Evolutionary conservation across 2,888 invertebrate species (phyloP).

Genomic region (Peribatodes rhomboidaria): DNA sequence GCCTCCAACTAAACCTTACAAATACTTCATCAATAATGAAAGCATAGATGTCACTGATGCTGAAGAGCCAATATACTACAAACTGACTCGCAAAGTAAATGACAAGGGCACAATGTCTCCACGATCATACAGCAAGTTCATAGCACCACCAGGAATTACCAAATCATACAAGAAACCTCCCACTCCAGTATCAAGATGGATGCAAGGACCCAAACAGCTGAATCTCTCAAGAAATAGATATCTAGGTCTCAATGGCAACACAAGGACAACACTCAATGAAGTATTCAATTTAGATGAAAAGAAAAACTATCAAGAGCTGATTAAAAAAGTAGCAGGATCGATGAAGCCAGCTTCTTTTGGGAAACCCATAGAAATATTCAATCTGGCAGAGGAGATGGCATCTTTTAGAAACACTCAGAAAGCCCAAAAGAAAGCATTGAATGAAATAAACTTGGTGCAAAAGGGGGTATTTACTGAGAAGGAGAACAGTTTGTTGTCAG

Average conservation of each 20-base stretch:
- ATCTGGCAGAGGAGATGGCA: conserved; percentile 71
- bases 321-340: conserved; percentile 71
- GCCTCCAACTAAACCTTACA: conserved; percentile 65
- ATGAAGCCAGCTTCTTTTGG: conserved; percentile 59
- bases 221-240: conserved; percentile 68
- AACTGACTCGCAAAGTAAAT: conserved; percentile 62
- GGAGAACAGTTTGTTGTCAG: conserved; percentile 63
- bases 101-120: conserved; percentile 66
- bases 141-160: conserved; percentile 71
- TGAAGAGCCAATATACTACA: conserved; percentile 65
- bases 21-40: conserved; percentile 62
- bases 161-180: conserved; percentile 72
- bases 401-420: conserved; percentile 69
- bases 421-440: conserved; percentile 69
- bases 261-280: conserved; percentile 75
- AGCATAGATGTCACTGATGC: conserved; percentile 53
- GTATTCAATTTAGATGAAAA: conserved; percentile 87
- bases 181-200: conserved; percentile 69
- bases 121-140: conserved; percentile 69
- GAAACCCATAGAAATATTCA: conserved; percentile 66
- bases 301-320: conserved; percentile 83
- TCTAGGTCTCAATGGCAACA: conserved; percentile 68
- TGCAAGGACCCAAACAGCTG: conserved; percentile 62
- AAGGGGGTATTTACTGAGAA: conserved; percentile 62
- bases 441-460: conserved; percentile 72